Evolutionary conservation across 64 coral and sea anemone genomes (phyloP).

Genomic region (Stichodactyla mertensii): DNA sequence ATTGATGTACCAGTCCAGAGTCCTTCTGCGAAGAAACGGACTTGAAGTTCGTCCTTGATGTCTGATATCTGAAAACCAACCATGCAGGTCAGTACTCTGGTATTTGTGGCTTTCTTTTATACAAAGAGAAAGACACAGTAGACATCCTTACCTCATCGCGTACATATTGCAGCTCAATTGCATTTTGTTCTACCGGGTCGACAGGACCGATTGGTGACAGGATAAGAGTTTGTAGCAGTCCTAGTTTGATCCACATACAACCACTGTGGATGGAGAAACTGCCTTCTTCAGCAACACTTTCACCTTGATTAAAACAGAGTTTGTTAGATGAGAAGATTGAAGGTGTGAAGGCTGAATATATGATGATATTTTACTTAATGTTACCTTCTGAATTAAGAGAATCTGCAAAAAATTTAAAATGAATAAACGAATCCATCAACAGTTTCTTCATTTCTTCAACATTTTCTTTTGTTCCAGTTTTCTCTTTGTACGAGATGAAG

Average conservation of each 20-base stretch:
- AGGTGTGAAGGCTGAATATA: too few relatives aligned
- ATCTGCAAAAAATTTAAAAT: background rate
- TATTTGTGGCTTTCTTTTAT: too few relatives aligned
- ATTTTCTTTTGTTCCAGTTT: background rate
- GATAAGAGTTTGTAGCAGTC: slow-evolving; percentile 54
- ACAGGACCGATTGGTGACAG: slow-evolving; percentile 75
- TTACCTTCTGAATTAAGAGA: background rate
- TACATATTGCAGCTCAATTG: slow-evolving; percentile 59
- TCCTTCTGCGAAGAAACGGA: slow-evolving; percentile 64
- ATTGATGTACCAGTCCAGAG: slow-evolving; percentile 65
- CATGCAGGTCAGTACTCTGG: background rate
- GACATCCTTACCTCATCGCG: slow-evolving; percentile 51
- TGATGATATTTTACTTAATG: too few relatives aligned
- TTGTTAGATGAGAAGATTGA: background rate
- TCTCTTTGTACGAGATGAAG: background rate
- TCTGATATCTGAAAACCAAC: slow-evolving; percentile 56
- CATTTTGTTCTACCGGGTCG: slow-evolving; percentile 75
- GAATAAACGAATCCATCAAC: background rate
- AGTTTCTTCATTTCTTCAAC: background rate
- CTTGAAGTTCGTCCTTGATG: slow-evolving; percentile 59
- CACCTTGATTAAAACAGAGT: background rate
- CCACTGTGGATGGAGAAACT: background rate
- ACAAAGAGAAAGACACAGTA: too few relatives aligned
- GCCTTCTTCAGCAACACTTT: background rate
- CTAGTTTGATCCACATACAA: slow-evolving; percentile 66